Evolutionary conservation across 2,113 vertebrate species (phyloP), one percentile per base, ranked within the genome.

Genomic region (Coreoperca whiteheadi): DNA sequence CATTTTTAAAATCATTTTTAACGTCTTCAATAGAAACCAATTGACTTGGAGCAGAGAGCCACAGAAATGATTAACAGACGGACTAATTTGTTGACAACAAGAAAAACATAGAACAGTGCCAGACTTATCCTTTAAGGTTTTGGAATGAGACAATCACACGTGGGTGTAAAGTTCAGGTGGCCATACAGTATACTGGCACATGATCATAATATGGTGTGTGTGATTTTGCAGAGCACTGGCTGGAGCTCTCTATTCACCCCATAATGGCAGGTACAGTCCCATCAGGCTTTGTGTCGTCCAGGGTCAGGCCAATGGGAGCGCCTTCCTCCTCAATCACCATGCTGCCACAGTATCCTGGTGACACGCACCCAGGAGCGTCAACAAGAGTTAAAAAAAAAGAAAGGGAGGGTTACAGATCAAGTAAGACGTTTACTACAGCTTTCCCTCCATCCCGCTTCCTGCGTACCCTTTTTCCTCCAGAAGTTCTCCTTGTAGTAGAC

Each of bases 241-340:
- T 30, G 34, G 2, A 54, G 39, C 28, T n/a, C 4, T 54, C 30
- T 66, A 79, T 92, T 96, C 95, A 99, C 98, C 98, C 98, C 92
- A 98, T 99, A 79, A 99, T 99, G 74, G 96, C 96, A 46, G 98
- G 96, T 64, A 96, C 94, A 46, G 74, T 95, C 82, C 97, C 98
- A 85, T 99, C 98, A 60, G 98, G 97, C 84, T 99, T 99, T 12
- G 97, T 98, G 91, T 99, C 98, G 50, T 99, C 98, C 82, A 99
- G 92, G 0, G 98, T 97, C 85, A 99, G 91, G n/a, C 96, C 91
- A 48, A 99, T 95, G 68, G 98, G 96, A 72, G 98, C 94, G 20
- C 96, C 97, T 6, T 99, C 97, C 57, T 98, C 98, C 93, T 99
- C 97, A 30, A 99, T 99, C 80, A 99, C 93, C 98, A 99, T 98